Percentiles rank a stretch among this genome's conserved stretches.
Conservation (phyloP, 2,113 vertebrate species). For the Zosterops lateralis region DNA sequence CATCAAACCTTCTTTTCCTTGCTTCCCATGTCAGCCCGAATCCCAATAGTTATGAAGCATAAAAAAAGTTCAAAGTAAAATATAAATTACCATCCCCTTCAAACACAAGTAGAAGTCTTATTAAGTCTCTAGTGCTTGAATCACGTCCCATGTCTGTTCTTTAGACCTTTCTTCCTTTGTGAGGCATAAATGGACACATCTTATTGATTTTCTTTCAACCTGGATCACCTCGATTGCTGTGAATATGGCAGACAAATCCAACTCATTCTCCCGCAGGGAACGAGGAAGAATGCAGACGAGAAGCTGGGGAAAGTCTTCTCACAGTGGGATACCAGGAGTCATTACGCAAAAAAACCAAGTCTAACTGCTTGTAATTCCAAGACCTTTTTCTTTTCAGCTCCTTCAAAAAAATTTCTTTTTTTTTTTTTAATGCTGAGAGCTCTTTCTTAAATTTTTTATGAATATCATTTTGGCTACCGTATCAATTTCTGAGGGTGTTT, state of each 20-base stretch:
- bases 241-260: conserved; percentile 91
- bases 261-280: conserved; percentile 85
- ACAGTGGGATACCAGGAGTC: conserved; percentile 80
- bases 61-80: conserved; percentile 80
- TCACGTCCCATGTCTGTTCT: conserved; percentile 82
- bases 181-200: conserved; percentile 93
- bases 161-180: conserved; percentile 84
- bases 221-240: conserved; percentile 90
- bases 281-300: conserved; percentile 76
- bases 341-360: conserved; percentile 82
- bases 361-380: conserved; percentile 78
- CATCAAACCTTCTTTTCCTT: conserved; percentile 81
- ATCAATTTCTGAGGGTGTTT: conserved; percentile 80
- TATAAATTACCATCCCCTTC: conserved; percentile 79
- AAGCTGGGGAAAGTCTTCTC: conserved; percentile 75
- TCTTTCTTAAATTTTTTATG: conserved; percentile 89
- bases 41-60: conserved; percentile 81
- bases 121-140: conserved; percentile 83
- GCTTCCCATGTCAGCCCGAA: conserved; percentile 79
- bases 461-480: conserved; percentile 79
- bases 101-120: conserved; percentile 81
- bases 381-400: conserved; percentile 72
- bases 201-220: conserved; percentile 98
- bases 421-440: conserved; percentile 74
- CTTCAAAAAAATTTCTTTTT: conserved; percentile 66